A percentile compares a stretch with the other conserved stretches of the same genome.
Evolutionary conservation across 2,113 vertebrate species (phyloP).

Genomic region (Chitala chitala): DNA sequence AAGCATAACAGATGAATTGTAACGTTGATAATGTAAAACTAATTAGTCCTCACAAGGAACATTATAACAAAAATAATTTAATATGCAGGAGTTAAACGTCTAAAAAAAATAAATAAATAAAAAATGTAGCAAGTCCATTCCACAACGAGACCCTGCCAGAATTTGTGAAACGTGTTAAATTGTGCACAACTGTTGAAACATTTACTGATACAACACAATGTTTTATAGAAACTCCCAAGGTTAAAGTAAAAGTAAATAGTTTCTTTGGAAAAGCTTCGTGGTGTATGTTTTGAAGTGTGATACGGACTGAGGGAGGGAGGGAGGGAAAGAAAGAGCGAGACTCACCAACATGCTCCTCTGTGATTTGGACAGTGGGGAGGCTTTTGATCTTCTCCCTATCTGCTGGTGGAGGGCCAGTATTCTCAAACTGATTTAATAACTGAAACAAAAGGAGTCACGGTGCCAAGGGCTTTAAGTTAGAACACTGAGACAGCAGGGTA

Average conservation of each 20-base stretch:
- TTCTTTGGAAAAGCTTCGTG: neutral
- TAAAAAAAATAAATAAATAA: too few species aligned
- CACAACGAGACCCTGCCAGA: too few species aligned
- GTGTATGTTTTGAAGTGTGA: neutral
- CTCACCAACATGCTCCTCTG: constrained; percentile 90
- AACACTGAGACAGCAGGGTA: too few species aligned
- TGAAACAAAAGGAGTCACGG: constrained; percentile 38
- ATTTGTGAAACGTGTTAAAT: too few species aligned
- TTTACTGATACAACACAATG: neutral
- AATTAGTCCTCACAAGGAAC: too few species aligned
- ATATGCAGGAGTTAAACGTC: too few species aligned
- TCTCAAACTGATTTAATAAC: constrained; percentile 98
- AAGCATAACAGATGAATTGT: too few species aligned
- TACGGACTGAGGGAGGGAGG: neutral
- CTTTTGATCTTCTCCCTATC: constrained; percentile 90
- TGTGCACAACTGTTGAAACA: neutral
- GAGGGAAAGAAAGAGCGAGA: constrained; percentile 16
- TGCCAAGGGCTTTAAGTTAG: neutral
- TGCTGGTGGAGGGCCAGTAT: constrained; percentile 91
- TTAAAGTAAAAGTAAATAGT: constrained; percentile 10
- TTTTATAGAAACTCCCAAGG: neutral
- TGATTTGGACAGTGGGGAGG: constrained; percentile 82
- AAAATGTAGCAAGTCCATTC: too few species aligned
- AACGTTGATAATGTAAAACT: too few species aligned
- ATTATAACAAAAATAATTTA: too few species aligned